Evolutionary conservation across 2,797 vertebrate genomes (phyloP).

Genomic region (Sparidentex hasta): DNA sequence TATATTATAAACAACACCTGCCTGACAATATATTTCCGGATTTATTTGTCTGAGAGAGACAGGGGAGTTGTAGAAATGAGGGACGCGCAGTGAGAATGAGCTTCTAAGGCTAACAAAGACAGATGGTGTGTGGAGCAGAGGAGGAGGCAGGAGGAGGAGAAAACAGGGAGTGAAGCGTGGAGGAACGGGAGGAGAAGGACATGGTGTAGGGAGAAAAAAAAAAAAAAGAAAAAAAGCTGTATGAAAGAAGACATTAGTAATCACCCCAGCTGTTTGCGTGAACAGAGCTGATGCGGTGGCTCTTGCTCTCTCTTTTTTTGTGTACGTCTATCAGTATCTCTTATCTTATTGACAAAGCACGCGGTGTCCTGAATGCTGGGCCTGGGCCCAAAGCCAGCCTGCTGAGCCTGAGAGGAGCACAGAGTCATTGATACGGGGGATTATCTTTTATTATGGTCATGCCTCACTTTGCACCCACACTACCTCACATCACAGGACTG

Average conservation of each 20-base stretch:
- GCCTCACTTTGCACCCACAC: slow-evolving; percentile 61
- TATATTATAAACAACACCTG: slow-evolving; percentile 70
- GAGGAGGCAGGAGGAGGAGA: slow-evolving; percentile 46
- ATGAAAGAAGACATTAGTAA: slow-evolving; percentile 71
- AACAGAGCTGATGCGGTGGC: slow-evolving; percentile 53
- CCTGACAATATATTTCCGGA: slow-evolving; percentile 45
- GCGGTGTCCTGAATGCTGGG: slow-evolving; percentile 60
- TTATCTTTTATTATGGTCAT: slow-evolving; percentile 81
- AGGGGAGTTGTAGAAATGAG: slow-evolving; percentile 42
- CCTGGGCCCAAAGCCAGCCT: slow-evolving; percentile 54
- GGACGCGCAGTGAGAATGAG: slow-evolving; percentile 26
- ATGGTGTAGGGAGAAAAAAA: neutral
- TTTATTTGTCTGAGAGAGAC: slow-evolving; percentile 62
- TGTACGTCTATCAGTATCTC: slow-evolving; percentile 75
- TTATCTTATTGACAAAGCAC: slow-evolving; percentile 78
- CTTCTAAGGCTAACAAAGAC: slow-evolving; percentile 61
- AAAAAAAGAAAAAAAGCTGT: slow-evolving; percentile 40
- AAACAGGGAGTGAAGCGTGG: slow-evolving; percentile 4
- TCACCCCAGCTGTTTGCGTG: slow-evolving; percentile 71
- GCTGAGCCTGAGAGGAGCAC: slow-evolving; percentile 61
- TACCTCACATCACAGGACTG: slow-evolving; percentile 49
- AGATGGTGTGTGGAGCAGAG: slow-evolving; percentile 63
- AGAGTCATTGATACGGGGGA: slow-evolving; percentile 76
- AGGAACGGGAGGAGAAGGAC: slow-evolving; percentile 37
- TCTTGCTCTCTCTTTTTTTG: slow-evolving; percentile 58